Evolutionary conservation across 2,113 vertebrate species (phyloP), one percentile per base, ranked within the genome.

Genomic region (Acanthochromis polyacanthus): DNA sequence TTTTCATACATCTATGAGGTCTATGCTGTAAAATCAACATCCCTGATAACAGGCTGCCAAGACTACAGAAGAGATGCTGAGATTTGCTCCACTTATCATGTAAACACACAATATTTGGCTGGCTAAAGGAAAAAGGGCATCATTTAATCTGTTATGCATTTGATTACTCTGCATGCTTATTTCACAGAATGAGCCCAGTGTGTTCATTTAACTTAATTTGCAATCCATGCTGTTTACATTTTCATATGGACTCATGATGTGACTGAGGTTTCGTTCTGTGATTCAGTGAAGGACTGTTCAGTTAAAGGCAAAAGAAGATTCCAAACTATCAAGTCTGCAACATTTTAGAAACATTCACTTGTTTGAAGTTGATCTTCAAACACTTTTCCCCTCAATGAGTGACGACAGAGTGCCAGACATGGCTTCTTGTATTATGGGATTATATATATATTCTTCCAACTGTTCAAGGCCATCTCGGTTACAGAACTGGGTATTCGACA

Each of bases 381-480:
- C 22, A 9, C 5, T 28, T 63, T 81, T 36, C 28, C 22, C 7
- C 5, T 66, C 16, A 50, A 15, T 38, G 56, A 78, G 38, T 71
- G 51, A 71, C 81, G 63, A 20, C 14, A 17, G 45, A 64, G 25
- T 83, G 32, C n/a, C 68, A 80, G 50, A 61, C 19, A 63, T 66
- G 40, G 25, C 66, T 78, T 80, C 51, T 68, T 71, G 30, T 55
- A 40, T 80, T 79, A 53, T 68, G 71, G 63, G 9, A 70, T 72
- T 65, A 75, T 52, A 70, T 52, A 70, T 52, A 64, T 53, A 75
- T 73, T 83, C 65, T 73, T 88, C 75, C 74, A 73, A 30, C 48
- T 67, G 71, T 40, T 63, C 45, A 16, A 53, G 55, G 75, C 69
- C 68, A 53, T 86, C 86, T 85, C 78, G 66, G 71, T 89, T 82